These are phyloP conservation scores for Andricus curvator DNA, from an alignment of 2,888 invertebrate species.

Conservation along the genomic window DNA sequence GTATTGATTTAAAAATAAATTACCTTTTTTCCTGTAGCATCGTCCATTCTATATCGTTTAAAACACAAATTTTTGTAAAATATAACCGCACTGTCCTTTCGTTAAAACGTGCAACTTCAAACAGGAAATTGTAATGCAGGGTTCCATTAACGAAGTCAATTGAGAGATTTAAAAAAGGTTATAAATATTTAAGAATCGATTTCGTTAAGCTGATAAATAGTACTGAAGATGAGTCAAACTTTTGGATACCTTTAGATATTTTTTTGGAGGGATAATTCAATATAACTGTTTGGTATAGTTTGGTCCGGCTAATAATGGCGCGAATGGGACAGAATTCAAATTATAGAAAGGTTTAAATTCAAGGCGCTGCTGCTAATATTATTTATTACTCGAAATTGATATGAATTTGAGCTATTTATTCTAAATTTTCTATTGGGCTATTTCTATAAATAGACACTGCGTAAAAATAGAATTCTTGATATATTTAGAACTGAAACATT, in stretches of 20 bases:
- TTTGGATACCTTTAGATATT: not conserved
- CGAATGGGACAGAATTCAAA: not conserved
- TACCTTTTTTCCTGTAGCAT: constrained; percentile 18
- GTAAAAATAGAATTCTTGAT: too few relatives aligned
- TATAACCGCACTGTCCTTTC: constrained; percentile 4
- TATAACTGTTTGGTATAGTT: not conserved
- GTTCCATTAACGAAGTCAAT: constrained; percentile 4
- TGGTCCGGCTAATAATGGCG: not conserved
- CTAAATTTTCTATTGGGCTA: too few relatives aligned
- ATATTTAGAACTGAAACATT: too few relatives aligned
- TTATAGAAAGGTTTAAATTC: not conserved
- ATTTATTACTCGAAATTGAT: too few relatives aligned
- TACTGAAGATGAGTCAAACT: not conserved
- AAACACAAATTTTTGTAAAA: constrained; percentile 9
- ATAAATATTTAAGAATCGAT: not conserved
- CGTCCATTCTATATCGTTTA: constrained; percentile 25
- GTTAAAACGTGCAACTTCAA: constrained; percentile 35
- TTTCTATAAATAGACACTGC: not conserved
- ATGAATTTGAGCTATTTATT: too few relatives aligned
- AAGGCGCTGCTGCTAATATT: too few relatives aligned
- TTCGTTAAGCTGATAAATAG: not conserved
- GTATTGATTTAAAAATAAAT: constrained; percentile 8
- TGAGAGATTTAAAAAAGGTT: not conserved
- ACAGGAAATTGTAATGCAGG: constrained; percentile 21
- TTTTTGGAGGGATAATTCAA: not conserved